Percentiles rank a stretch among this genome's conserved stretches.
phyloP scores from a whole-genome alignment of 2,113 vertebrate genomes.

The Scalopus aquaticus region DNA sequence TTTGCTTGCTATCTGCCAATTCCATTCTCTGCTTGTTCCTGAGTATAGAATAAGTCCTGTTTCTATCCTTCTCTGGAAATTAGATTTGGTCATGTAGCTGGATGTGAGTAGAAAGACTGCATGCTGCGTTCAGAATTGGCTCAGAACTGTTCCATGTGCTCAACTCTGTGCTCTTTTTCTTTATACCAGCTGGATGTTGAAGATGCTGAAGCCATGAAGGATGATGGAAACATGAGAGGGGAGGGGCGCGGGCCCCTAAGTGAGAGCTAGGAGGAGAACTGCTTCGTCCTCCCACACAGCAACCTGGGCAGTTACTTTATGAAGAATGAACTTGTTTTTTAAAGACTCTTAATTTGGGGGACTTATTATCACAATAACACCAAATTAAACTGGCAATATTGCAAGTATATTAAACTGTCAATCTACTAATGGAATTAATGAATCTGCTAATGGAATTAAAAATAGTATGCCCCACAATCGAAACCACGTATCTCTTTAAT shows the following conservation, averaged over 20 bases:
- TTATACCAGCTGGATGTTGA: not conserved
- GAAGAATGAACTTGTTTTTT: not conserved
- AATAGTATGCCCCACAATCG: not conserved
- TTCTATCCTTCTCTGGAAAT: not conserved
- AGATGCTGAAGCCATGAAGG: accelerated
- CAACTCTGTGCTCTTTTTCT: not conserved
- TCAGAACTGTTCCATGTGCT: not conserved
- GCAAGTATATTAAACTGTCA: not conserved
- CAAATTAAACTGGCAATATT: not conserved
- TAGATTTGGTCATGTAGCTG: not conserved
- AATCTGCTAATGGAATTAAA: not conserved
- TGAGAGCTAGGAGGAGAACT: not conserved
- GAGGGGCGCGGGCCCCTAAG: not conserved
- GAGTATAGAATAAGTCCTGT: not conserved
- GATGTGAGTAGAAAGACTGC: not conserved
- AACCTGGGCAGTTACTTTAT: not conserved
- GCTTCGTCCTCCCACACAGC: not conserved
- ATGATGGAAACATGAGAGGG: not conserved
- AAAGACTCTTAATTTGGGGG: not conserved
- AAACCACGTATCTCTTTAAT: not conserved
- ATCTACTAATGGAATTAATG: not conserved
- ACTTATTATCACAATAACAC: not conserved
- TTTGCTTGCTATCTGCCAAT: not conserved
- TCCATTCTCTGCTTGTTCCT: not conserved
- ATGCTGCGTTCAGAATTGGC: not conserved